Evolutionary conservation across 2,888 invertebrate genomes (phyloP).

Genomic region (Dasypolia templi): DNA sequence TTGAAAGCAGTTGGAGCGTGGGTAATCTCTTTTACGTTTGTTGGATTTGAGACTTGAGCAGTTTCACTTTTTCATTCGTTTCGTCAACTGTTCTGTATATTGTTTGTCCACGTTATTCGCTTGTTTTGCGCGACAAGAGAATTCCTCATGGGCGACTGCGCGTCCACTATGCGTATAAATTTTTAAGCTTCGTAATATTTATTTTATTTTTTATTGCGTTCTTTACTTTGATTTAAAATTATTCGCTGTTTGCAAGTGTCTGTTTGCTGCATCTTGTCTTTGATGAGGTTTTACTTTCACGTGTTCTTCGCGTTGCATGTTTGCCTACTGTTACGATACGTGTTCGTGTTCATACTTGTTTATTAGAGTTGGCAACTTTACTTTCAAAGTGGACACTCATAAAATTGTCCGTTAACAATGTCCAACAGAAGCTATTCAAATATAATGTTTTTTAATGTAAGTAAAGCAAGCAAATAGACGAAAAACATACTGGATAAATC

Average conservation of each 20-base stretch:
- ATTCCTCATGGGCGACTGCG: slow-evolving; percentile 81
- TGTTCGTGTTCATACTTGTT: not conserved
- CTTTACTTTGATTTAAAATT: slow-evolving; percentile 75
- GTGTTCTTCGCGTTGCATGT: slow-evolving; percentile 23
- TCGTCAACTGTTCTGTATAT: slow-evolving; percentile 83
- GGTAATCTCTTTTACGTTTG: slow-evolving; percentile 90
- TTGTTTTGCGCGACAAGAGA: slow-evolving; percentile 72
- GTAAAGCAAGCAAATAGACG: not conserved
- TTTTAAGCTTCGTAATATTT: slow-evolving; percentile 82
- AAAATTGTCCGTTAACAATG: not conserved
- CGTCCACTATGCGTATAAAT: slow-evolving; percentile 86
- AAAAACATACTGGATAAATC: not conserved
- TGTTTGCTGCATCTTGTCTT: slow-evolving; percentile 59
- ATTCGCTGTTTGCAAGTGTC: slow-evolving; percentile 73
- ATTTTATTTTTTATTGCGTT: slow-evolving; percentile 67
- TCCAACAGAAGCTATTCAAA: not conserved
- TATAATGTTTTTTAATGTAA: not conserved
- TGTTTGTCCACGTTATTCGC: slow-evolving; percentile 83
- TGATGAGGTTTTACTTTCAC: slow-evolving; percentile 26
- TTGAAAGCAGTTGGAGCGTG: slow-evolving; percentile 88
- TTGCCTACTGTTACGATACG: not conserved
- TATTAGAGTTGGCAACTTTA: slow-evolving; percentile 11
- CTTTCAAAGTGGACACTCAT: slow-evolving; percentile 1
- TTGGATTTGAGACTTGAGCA: slow-evolving; percentile 82
- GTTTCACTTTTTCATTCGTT: slow-evolving; percentile 82